phyloP scores from a whole-genome alignment of 2,888 invertebrate genomes.

The Amiota minor region DNA sequence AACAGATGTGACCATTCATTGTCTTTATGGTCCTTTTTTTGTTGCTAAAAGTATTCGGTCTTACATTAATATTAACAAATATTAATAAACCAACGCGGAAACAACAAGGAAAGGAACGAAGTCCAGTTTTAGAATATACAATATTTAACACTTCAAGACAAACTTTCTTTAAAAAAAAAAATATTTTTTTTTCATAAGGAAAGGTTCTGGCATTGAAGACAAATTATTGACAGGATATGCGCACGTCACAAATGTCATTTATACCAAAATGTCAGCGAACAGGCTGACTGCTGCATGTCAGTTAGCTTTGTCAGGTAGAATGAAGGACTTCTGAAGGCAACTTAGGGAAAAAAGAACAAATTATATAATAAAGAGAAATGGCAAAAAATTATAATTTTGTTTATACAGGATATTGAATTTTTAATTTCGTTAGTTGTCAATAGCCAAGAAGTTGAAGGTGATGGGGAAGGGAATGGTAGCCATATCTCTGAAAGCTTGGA shows the following conservation, averaged over 20 bases:
- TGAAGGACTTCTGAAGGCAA: slow-evolving; percentile 29
- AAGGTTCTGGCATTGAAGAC: too few species aligned
- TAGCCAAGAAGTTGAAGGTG: too few species aligned
- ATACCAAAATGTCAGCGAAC: too few species aligned
- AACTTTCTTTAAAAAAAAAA: background rate
- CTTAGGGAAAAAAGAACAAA: slow-evolving; percentile 42
- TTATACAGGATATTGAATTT: slow-evolving; percentile 65
- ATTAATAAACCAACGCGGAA: background rate
- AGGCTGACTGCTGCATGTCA: too few species aligned
- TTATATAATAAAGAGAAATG: slow-evolving; percentile 60
- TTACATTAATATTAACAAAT: background rate
- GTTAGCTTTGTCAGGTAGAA: too few species aligned
- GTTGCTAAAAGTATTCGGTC: background rate
- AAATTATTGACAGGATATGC: background rate
- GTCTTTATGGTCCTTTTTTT: slow-evolving; percentile 32
- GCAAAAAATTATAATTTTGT: slow-evolving; percentile 53
- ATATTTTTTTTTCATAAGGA: background rate
- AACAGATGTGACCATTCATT: slow-evolving; percentile 47
- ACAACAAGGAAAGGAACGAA: background rate
- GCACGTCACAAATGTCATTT: slow-evolving; percentile 25
- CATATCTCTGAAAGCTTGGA: too few species aligned
- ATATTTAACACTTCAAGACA: background rate
- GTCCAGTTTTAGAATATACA: background rate
- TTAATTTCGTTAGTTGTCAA: slow-evolving; percentile 54
- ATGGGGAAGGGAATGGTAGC: too few species aligned